Conservation (phyloP, 2,888 invertebrate genomes). For the Yponomeuta cagnagella region DNA sequence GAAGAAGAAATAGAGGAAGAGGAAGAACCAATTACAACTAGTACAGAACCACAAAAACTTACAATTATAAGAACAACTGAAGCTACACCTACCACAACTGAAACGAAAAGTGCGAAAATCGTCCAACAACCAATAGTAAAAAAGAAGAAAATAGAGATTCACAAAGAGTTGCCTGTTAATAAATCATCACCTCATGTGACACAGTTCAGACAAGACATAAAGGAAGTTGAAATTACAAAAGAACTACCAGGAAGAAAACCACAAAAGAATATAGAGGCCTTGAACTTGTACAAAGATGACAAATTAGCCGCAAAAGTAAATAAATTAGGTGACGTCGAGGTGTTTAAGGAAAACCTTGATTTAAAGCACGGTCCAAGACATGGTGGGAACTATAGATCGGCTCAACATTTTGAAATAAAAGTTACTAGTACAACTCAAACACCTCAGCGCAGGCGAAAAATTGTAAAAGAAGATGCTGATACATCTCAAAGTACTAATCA, state of each 20-base stretch:
- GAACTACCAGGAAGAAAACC: constrained; percentile 45
- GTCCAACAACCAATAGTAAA: constrained; percentile 44
- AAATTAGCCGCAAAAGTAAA: constrained; percentile 61
- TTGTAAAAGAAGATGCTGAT: constrained; percentile 36
- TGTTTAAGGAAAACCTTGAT: constrained; percentile 54
- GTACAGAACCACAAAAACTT: constrained; percentile 51
- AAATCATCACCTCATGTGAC: constrained; percentile 51
- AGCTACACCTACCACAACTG: constrained; percentile 41
- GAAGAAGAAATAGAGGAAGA: constrained; percentile 13
- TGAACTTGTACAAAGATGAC: constrained; percentile 61
- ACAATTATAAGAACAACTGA: constrained; percentile 51
- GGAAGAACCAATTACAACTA: constrained; percentile 29
- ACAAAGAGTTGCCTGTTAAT: constrained; percentile 54
- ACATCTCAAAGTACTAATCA: constrained; percentile 47
- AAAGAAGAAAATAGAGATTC: constrained; percentile 59
- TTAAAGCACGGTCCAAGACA: constrained; percentile 52
- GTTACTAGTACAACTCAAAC: constrained; percentile 20
- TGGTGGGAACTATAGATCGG: constrained; percentile 62
- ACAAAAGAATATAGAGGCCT: constrained; percentile 42
- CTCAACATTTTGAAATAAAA: constrained; percentile 23
- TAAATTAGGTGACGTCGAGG: constrained; percentile 59
- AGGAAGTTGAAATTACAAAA: constrained; percentile 62
- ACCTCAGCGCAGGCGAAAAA: constrained; percentile 23
- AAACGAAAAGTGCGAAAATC: constrained; percentile 32
- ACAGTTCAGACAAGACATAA: constrained; percentile 61